These are phyloP conservation scores for Silurus aristotelis DNA, from an alignment of 2,797 vertebrate genomes.

Conservation along the genomic window DNA sequence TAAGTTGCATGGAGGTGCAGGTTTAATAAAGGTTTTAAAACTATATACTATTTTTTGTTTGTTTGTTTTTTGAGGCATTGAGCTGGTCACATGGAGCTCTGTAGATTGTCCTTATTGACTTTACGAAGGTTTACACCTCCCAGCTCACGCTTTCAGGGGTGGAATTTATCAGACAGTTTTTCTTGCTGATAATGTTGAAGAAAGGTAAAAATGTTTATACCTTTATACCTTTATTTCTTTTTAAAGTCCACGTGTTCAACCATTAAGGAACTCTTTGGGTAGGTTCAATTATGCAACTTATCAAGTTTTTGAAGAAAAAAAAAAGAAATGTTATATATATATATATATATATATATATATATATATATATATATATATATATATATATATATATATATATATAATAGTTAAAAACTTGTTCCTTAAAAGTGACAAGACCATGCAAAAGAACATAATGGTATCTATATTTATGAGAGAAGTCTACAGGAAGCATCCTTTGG, in stretches of 20 bases:
- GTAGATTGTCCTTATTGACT: neutral
- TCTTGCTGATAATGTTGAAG: neutral
- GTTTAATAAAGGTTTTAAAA: neutral
- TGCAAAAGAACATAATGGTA: neutral
- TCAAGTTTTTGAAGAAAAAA: neutral
- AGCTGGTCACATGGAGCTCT: neutral
- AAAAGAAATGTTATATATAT: no score
- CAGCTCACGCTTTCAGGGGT: neutral
- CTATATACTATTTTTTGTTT: no score
- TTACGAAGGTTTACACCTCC: neutral
- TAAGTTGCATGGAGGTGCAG: neutral
- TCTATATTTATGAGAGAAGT: neutral
- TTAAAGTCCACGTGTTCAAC: neutral
- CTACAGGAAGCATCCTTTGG: neutral
- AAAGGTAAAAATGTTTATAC: neutral
- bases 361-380: no score
- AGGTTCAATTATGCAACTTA: neutral
- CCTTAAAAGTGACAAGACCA: neutral
- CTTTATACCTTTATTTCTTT: neutral
- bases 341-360: no score
- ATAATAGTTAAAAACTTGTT: neutral
- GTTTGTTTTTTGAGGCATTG: neutral
- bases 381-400: no score
- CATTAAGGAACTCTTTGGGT: neutral
- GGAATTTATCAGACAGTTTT: neutral